Evolutionary conservation across 1,140 invertebrate species (phyloP), one percentile per base, ranked within the genome.

Genomic region (Bombus difficillimus): DNA sequence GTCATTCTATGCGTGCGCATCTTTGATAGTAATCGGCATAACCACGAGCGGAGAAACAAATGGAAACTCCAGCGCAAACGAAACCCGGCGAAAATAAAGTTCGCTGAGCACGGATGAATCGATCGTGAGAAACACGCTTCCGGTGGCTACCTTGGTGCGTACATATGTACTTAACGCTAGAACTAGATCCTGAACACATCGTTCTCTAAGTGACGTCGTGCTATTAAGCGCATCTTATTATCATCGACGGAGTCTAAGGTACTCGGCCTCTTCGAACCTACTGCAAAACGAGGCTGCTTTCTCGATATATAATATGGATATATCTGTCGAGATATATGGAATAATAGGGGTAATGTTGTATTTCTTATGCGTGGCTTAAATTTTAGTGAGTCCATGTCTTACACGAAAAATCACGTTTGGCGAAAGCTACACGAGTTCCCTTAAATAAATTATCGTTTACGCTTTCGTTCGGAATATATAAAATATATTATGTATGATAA

Each of bases 141-240:
- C 59, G 47, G 10, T 47, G 57, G 57, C 66, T 88, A 83, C 75
- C 32, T 83, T 81, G 75, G 68, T 85, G 47, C 62, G 75, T 77
- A 39, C 80, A 73, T 85, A 53, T 77, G 73, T 90, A 90, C 79
- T 92, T 92, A 91, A 91, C 39, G 43, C 81, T 92, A 92, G 53
- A 82, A 87, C 82, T 92, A 87, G 80, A 39, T 89, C 83, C 69
- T 91, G 90, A 91, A 90, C 91, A 90, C 86, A 90, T 91, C 71
- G 76, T 90, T 89, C 87, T 90, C 79, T 89, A 91, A 88, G 43
- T 77, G 73, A 57, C 88, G 75, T 90, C 82, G 69, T 89, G 82
- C 76, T 81, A 47, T 75, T 86, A 88, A 91, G 85, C 87, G 89
- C 90, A 91, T 89, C 66, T 87, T 89, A 86, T 91, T 85, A 85